Evolutionary conservation across 1,140 invertebrate genomes (phyloP).

Genomic region (Hypsibius dujardini): DNA sequence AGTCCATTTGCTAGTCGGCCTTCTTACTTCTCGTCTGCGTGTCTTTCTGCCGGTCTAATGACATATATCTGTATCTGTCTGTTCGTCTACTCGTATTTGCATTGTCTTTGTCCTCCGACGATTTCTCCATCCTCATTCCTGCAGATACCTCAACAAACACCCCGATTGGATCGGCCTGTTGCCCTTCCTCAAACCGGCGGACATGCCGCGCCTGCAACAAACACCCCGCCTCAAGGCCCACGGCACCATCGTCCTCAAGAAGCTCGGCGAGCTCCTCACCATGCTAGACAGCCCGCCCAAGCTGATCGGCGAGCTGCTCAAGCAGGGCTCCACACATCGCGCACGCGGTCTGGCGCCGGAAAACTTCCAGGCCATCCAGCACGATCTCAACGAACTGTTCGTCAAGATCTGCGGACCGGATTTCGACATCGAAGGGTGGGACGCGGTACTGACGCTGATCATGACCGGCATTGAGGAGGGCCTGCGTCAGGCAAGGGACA

Average conservation of each 20-base stretch:
- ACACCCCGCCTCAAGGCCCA: conserved; percentile 6
- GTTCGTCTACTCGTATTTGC: not conserved
- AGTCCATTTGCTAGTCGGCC: too few species aligned
- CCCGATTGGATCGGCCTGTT: not conserved
- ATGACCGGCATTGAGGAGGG: conserved; percentile 15
- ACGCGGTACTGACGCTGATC: conserved; percentile 7
- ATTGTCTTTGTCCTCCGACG: not conserved
- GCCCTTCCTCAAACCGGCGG: not conserved
- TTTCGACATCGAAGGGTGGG: conserved; percentile 12
- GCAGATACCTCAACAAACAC: not conserved
- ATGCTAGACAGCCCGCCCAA: not conserved
- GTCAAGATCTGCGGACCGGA: conserved; percentile 16
- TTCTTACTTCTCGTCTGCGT: too few species aligned
- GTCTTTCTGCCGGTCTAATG: too few species aligned
- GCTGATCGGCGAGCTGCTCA: not conserved
- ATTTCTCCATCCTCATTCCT: not conserved
- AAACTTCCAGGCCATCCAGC: conserved; percentile 15
- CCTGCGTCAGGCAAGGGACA: conserved; percentile 9
- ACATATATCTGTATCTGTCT: too few species aligned
- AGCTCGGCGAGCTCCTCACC: not conserved
- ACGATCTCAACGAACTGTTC: conserved; percentile 17
- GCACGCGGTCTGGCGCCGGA: conserved; percentile 6
- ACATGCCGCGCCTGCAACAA: not conserved
- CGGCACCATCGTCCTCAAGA: conserved; percentile 1
- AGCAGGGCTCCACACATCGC: not conserved